Percentiles rank a stretch among this genome's conserved stretches.
Conservation (phyloP, 2,797 vertebrate species). For the Acridotheres tristis region DNA sequence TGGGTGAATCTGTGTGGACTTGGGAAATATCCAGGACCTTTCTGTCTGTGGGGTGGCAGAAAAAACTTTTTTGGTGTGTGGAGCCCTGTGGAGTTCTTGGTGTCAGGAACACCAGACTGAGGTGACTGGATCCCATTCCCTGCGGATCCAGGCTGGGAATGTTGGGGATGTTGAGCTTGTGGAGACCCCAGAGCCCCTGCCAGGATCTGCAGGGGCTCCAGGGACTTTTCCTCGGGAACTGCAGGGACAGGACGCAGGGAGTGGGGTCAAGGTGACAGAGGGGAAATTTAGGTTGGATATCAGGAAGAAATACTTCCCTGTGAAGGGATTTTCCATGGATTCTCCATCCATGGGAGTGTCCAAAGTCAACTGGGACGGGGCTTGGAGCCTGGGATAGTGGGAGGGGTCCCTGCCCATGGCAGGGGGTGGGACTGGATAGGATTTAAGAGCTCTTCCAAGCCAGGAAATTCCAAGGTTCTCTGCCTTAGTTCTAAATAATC, state of each 20-base stretch:
- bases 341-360: not conserved
- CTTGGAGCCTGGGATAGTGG: not conserved
- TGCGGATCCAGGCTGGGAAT: not conserved
- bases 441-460: not conserved
- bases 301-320: not conserved
- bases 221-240: not conserved
- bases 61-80: accelerated
- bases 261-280: accelerated
- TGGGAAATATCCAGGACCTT: not conserved
- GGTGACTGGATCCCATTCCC: not conserved
- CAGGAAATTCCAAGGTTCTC: not conserved
- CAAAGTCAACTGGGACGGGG: accelerated
- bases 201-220: not conserved
- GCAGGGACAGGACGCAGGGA: not conserved
- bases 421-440: not conserved
- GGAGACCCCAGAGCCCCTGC: not conserved
- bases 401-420: not conserved
- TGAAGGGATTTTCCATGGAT: not conserved
- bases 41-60: not conserved
- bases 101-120: not conserved
- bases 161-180: not conserved
- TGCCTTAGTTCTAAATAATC: not conserved
- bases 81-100: no score
- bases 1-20: accelerated
- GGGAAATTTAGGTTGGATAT: no score